Base-by-base conservation (phyloP, 2,888 invertebrate genomes). In the Tenthredo livida region DNA sequence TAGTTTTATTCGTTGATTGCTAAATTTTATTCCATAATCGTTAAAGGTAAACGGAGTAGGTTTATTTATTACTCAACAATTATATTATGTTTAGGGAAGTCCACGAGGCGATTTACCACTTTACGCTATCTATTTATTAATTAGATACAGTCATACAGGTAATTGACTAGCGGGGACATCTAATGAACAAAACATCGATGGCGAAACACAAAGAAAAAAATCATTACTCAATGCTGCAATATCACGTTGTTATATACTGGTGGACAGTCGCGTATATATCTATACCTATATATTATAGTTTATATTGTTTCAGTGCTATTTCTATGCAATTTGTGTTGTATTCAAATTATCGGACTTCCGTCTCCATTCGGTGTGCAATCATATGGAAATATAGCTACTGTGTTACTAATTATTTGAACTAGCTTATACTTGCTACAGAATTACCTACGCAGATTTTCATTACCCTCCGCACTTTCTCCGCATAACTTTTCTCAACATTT, bases 91-190 rank as follows among this genome's bases (percentile, higher is more conserved):
- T 67, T 67, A 33, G 67, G 67, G 67, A 67, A 67, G 33, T 67
- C 9, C 33, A 1, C 29, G 17, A 33, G 15, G 15, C 33, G 29
- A 67, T 33, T 73, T 21, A 15, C 72, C 72, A 43, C 37, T 43
- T n/a, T 54, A 37, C 21, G n/a, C 9, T 61, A 17, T 61, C 37
- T 50, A 40, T 80, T 58, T 37, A 37, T 61, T 15, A 58, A 80
- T 80, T 80, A 4, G 80, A 80, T 15, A 80, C 80, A 40, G 80
- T 40, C 80, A 61, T 80, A 61, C 21, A 80, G 80, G 40, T 61
- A 61, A 50, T 80, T 50, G 61, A 80, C 58, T 40, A 61, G 80
- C 58, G 37, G 80, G 33, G 58, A 80, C 80, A 80, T 80, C 80
- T 40, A 50, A 80, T 61, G 10, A 21, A 80, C 80, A 61, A 80